phyloP scores from a whole-genome alignment of 2,797 vertebrate species.

The Myripristis jacobus region DNA sequence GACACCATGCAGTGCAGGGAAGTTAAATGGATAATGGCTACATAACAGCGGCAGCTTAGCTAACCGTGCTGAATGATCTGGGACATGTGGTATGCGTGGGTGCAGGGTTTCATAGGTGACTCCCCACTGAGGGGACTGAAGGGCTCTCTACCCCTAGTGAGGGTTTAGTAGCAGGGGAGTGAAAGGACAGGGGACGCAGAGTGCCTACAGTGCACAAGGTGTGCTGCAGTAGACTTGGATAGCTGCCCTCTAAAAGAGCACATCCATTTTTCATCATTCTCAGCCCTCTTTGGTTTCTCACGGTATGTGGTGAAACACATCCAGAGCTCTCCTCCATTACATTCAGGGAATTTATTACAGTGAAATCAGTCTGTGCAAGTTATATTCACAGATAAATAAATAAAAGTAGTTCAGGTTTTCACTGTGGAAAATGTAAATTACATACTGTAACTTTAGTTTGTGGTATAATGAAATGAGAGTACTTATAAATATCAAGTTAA shows the following conservation, averaged over 20 bases:
- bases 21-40: constrained; percentile 84
- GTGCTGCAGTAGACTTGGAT: constrained; percentile 70
- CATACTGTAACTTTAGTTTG: not conserved
- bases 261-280: constrained; percentile 78
- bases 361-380: constrained; percentile 47
- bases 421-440: constrained; percentile 11
- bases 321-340: constrained; percentile 53
- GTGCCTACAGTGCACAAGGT: constrained; percentile 61
- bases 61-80: constrained; percentile 72
- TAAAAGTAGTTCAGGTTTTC: constrained; percentile 41
- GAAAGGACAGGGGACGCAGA: constrained; percentile 29
- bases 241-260: constrained; percentile 70
- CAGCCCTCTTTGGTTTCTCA: constrained; percentile 69
- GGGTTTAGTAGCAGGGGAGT: constrained; percentile 47
- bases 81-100: constrained; percentile 77
- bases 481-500: constrained; percentile 12
- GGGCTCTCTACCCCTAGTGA: constrained; percentile 56
- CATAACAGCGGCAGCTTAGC: constrained; percentile 74
- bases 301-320: constrained; percentile 58
- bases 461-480: constrained; percentile 3
- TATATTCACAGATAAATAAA: constrained; percentile 39
- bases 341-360: constrained; percentile 46
- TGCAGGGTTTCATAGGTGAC: constrained; percentile 80
- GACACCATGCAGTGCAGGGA: constrained; percentile 72
- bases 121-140: constrained; percentile 65